A percentile compares a stretch with the other conserved stretches of the same genome.
Evolutionary conservation across 2,888 invertebrate species (phyloP).

Genomic region (Nebria brevicollis): DNA sequence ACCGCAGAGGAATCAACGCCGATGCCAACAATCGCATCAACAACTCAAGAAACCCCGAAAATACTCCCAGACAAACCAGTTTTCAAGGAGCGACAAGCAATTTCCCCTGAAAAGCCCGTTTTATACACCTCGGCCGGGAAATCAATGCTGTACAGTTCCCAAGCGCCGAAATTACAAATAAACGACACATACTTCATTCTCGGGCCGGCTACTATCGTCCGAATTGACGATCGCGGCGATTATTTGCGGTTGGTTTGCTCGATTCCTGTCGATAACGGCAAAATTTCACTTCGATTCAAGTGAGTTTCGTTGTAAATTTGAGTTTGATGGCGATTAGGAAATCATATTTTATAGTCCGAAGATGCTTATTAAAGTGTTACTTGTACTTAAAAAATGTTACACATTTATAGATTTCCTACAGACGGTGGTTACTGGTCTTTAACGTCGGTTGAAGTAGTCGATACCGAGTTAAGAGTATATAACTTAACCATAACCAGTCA

Average conservation of each 20-base stretch:
- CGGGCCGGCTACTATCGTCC: conserved; percentile 48
- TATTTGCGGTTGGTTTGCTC: conserved; percentile 56
- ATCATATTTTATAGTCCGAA: too few species aligned
- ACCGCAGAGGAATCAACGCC: conserved; percentile 11
- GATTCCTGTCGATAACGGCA: conserved; percentile 55
- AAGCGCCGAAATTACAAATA: conserved; percentile 55
- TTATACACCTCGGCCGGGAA: conserved; percentile 40
- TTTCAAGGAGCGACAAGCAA: conserved; percentile 14
- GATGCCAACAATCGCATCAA: background rate
- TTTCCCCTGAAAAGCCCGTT: conserved; percentile 18
- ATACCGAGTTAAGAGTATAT: conserved; percentile 48
- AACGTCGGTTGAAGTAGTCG: conserved; percentile 55
- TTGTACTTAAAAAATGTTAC: background rate
- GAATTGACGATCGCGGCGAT: conserved; percentile 50
- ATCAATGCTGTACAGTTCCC: conserved; percentile 51
- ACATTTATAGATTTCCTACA: conserved; percentile 53
- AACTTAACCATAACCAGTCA: conserved; percentile 55
- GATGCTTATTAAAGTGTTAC: too few species aligned
- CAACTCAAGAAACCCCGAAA: conserved; percentile 11
- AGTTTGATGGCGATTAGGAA: too few species aligned
- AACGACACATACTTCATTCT: conserved; percentile 50
- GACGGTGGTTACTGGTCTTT: conserved; percentile 59
- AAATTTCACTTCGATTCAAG: conserved; percentile 58
- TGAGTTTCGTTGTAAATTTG: background rate
- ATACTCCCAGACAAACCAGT: background rate